phyloP scores from a whole-genome alignment of 2,113 vertebrate species.

The Pongo pygmaeus region DNA sequence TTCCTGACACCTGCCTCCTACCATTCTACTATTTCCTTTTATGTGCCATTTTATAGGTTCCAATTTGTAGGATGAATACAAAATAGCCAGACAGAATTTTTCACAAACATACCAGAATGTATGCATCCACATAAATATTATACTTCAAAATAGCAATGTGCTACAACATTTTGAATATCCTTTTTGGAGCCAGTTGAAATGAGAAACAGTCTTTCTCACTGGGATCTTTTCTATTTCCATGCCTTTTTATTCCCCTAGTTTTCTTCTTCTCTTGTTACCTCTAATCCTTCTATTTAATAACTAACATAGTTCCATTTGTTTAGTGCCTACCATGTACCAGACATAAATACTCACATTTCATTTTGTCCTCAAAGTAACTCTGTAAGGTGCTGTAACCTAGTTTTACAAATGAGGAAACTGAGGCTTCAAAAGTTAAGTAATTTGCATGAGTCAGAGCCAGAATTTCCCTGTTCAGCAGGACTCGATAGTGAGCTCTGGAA shows the following conservation, averaged over 20 bases:
- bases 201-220: conserved; percentile 28
- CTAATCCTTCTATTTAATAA: neutral
- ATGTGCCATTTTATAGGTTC: conserved; percentile 3
- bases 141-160: conserved; percentile 11
- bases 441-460: neutral
- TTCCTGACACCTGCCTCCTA: neutral
- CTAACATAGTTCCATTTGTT: neutral
- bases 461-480: neutral
- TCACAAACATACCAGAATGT: neutral
- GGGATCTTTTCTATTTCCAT: neutral
- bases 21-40: conserved; percentile 5
- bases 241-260: neutral
- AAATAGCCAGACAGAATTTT: conserved; percentile 12
- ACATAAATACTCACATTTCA: neutral
- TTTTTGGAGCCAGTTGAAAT: conserved; percentile 5
- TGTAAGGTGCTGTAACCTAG: neutral
- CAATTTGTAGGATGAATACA: conserved; percentile 29
- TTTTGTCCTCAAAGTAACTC: conserved; percentile 5
- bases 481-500: neutral
- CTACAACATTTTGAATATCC: neutral
- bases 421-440: neutral
- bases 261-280: neutral
- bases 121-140: neutral
- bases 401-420: neutral
- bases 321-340: neutral